Base-by-base conservation (phyloP, 1,140 invertebrate species). In the Bemisia tabaci region DNA sequence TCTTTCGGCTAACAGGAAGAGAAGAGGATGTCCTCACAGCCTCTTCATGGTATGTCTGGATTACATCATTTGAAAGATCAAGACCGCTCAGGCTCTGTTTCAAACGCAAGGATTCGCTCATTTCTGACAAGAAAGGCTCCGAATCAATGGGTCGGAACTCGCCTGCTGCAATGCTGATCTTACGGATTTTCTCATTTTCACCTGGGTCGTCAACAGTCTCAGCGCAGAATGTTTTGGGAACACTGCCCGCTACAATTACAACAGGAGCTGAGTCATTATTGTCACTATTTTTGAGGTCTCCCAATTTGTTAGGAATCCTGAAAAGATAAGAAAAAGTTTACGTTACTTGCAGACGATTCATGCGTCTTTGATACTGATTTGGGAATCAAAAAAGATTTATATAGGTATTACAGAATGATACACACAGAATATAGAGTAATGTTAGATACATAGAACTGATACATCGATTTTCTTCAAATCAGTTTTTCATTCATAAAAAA, bases 1-100 rank as follows among this genome's bases (percentile, higher is more conserved):
- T 82, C 73, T 87, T 90, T 71, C 89, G 85, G 59, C 84, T 70
- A 33, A 58, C 65, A 27, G 62, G 63, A 17, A 67, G 60, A 22
- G 67, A 65, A 22, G 64, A 27, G n/a, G 27, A 24, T 67, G 65
- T 66, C 26, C 58, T 23, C 62, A 22, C 60, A 62, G 9, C 66
- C 23, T 2, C 24, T n/a, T 59, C 61, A 33, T 65, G 59, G 9
- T 17, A 21, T 5, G 33, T 5, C 17, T 48, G 33, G 33, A 48
- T 17, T 9, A 9, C 17, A 48, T 48, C 33, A 48, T 48, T 48
- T 5, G 33, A 9, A 17, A 48, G 33, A 17, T 48, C 33, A 5
- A 48, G 17, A 48, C 33, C 33, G 33, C 33, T 48, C 5, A 48
- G 17, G 17, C 33, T 48, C 17, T 48, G 33, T 48, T 48, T 5